phyloP scores from a whole-genome alignment of 53 echinoderm and acorn worm genomes.

The Echinometra lucunter region DNA sequence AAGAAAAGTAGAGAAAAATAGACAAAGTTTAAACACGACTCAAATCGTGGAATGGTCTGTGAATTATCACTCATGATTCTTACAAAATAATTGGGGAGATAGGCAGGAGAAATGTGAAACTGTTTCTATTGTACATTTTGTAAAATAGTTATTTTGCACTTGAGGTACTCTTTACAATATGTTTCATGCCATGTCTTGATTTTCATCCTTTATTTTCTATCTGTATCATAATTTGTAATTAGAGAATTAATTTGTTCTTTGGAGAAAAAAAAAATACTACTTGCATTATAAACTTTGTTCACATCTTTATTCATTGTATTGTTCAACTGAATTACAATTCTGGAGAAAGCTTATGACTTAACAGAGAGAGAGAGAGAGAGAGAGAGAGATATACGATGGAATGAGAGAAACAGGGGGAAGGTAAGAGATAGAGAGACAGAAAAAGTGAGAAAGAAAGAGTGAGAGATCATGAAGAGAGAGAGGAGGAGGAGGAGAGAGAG shows the following conservation, averaged over 20 bases:
- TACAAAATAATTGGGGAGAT: background rate
- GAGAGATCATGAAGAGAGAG: background rate
- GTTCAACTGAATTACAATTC: background rate
- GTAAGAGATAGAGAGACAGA: background rate
- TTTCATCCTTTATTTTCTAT: background rate
- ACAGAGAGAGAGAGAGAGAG: constrained; percentile 2
- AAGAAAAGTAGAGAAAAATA: background rate
- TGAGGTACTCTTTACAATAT: constrained; percentile 2
- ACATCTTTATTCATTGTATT: background rate
- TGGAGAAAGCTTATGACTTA: background rate
- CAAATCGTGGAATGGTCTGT: background rate
- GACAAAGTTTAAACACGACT: background rate
- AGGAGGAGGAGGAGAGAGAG: background rate
- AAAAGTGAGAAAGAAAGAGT: background rate
- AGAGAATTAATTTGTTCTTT: constrained; percentile 26
- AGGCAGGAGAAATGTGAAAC: background rate
- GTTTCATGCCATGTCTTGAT: background rate
- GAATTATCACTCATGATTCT: background rate
- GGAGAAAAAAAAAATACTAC: background rate
- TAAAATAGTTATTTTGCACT: background rate
- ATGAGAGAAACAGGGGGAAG: background rate
- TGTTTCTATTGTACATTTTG: background rate
- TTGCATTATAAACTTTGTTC: background rate
- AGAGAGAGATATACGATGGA: background rate
- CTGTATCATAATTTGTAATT: background rate